Conservation (phyloP, 2,113 vertebrate genomes). For the Rhabdornis inornatus region DNA sequence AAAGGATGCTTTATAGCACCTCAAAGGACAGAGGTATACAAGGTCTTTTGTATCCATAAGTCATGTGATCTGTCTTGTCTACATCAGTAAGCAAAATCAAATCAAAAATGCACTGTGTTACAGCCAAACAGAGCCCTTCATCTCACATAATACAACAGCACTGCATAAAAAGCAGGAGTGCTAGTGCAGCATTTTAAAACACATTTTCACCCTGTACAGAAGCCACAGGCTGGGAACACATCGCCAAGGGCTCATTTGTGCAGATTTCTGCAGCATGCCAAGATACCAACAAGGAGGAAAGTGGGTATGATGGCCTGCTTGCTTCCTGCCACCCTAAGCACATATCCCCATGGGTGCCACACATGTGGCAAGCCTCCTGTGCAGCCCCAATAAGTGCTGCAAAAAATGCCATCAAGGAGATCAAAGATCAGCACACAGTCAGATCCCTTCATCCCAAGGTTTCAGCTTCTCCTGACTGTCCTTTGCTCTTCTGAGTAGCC, state of each 20-base stretch:
- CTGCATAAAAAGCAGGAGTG: neutral
- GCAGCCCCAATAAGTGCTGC: neutral
- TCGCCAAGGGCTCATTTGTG: neutral
- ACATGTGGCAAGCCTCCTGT: rapidly evolving
- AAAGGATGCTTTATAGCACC: neutral
- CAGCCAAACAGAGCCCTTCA: neutral
- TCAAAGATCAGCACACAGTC: neutral
- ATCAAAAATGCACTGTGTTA: neutral
- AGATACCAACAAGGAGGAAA: neutral
- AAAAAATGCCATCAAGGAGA: neutral
- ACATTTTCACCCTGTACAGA: neutral
- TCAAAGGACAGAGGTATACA: neutral
- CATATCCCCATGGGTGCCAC: rapidly evolving
- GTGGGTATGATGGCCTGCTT: rapidly evolving
- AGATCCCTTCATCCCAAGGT: neutral
- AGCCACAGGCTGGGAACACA: neutral
- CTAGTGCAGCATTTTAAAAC: neutral
- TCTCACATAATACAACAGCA: neutral
- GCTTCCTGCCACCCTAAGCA: neutral
- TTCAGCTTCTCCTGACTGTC: neutral
- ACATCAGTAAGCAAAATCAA: constrained; percentile 2
- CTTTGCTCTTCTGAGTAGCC: neutral
- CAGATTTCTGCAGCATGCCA: neutral
- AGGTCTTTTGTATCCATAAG: neutral
- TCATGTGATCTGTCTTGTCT: neutral